These are phyloP conservation scores for Heliconius charithonia DNA, from an alignment of 2,888 invertebrate genomes.

Conservation along the genomic window DNA sequence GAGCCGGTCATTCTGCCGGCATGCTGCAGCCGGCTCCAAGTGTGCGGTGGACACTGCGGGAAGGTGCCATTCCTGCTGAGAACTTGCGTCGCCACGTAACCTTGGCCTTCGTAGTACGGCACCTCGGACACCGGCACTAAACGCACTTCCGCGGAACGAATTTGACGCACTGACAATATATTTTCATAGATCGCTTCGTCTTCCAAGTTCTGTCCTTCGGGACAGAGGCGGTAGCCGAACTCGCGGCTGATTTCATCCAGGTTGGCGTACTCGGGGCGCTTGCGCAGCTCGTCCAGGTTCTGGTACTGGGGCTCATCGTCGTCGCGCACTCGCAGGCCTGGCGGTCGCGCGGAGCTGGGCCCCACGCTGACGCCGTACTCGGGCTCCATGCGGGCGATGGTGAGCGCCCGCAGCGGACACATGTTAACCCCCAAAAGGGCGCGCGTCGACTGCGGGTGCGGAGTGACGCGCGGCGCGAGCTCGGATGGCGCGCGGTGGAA, in stretches of 20 bases:
- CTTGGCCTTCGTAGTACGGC: conserved; percentile 79
- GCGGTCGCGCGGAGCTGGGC: conserved; percentile 65
- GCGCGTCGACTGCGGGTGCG: conserved; percentile 72
- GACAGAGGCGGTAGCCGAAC: conserved; percentile 80
- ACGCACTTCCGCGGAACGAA: conserved; percentile 81
- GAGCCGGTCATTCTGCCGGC: conserved; percentile 74
- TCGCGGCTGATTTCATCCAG: conserved; percentile 80
- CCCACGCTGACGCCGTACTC: conserved; percentile 79
- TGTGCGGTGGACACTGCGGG: conserved; percentile 80
- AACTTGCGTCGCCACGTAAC: conserved; percentile 79
- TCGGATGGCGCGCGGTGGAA: conserved; percentile 81
- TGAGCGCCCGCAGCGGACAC: conserved; percentile 81
- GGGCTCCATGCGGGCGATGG: conserved; percentile 76
- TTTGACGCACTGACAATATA: conserved; percentile 79
- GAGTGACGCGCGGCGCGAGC: conserved; percentile 67
- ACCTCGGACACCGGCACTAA: conserved; percentile 81
- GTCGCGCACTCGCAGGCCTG: conserved; percentile 72
- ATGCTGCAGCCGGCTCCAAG: conserved; percentile 78
- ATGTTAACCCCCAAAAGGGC: conserved; percentile 84
- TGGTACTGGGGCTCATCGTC: conserved; percentile 80
- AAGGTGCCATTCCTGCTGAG: conserved; percentile 80
- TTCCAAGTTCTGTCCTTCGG: conserved; percentile 81
- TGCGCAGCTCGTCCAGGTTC: conserved; percentile 76
- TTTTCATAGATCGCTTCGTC: conserved; percentile 82
- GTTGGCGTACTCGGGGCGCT: conserved; percentile 80